phyloP scores from a whole-genome alignment of 2,797 vertebrate genomes.

The Cetoscarus ocellatus region DNA sequence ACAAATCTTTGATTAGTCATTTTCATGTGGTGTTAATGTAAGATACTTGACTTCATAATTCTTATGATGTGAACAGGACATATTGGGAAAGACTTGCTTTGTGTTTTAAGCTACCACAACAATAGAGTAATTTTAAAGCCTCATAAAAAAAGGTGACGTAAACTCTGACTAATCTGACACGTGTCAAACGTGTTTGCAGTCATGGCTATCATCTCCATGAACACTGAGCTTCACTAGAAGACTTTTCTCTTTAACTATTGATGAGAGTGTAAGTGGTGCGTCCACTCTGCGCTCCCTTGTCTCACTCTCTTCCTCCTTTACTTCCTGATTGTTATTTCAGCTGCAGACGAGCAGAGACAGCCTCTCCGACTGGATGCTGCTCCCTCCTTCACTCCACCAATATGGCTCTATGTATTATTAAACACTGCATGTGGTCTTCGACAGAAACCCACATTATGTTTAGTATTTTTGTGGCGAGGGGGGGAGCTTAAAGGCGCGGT shows the following conservation, averaged over 20 bases:
- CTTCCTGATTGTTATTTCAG: constrained; percentile 80
- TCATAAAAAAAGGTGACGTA: background rate
- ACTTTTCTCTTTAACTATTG: constrained; percentile 83
- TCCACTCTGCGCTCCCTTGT: constrained; percentile 47
- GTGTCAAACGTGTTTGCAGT: constrained; percentile 31
- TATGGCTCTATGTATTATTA: constrained; percentile 77
- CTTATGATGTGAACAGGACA: too few relatives aligned
- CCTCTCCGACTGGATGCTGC: constrained; percentile 49
- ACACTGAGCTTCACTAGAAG: constrained; percentile 62
- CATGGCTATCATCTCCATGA: constrained; percentile 45
- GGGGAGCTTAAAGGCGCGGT: constrained; percentile 22
- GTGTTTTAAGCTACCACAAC: too few relatives aligned
- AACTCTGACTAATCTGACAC: constrained; percentile 2
- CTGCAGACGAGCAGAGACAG: constrained; percentile 64
- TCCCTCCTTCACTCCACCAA: constrained; percentile 28
- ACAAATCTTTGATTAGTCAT: too few relatives aligned
- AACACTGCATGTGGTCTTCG: constrained; percentile 69
- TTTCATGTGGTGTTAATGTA: too few relatives aligned
- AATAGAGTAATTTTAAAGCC: too few relatives aligned
- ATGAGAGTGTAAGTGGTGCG: constrained; percentile 85
- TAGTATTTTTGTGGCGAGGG: constrained; percentile 55
- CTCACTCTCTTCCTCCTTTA: constrained; percentile 59
- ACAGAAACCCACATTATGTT: constrained; percentile 47
- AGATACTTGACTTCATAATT: too few relatives aligned
- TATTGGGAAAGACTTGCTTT: too few relatives aligned